A percentile compares a stretch with the other conserved stretches of the same genome.
Conservation (phyloP, 2,113 vertebrate species). For the Eublepharis macularius region DNA sequence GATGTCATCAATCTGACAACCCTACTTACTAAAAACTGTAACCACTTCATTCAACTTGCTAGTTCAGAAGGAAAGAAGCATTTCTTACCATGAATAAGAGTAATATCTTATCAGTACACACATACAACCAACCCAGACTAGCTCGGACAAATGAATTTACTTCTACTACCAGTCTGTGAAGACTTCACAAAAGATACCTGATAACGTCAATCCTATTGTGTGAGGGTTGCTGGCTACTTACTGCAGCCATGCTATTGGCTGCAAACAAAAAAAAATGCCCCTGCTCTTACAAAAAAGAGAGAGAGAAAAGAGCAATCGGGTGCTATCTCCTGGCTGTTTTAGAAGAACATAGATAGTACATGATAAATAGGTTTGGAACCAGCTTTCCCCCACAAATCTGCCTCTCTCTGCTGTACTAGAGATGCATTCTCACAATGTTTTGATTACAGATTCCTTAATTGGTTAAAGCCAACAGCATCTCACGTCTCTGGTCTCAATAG, state of each 20-base stretch:
- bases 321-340: slow-evolving; percentile 16
- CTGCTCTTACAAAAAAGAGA: slow-evolving; percentile 15
- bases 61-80: slow-evolving; percentile 19
- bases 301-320: background rate
- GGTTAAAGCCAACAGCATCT: background rate
- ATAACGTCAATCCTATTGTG: slow-evolving; percentile 46
- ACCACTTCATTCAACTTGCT: slow-evolving; percentile 24
- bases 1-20: background rate
- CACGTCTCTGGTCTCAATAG: background rate
- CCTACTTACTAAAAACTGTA: slow-evolving; percentile 41
- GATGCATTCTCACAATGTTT: background rate
- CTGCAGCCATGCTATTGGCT: background rate
- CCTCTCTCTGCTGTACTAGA: background rate
- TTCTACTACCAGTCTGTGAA: slow-evolving; percentile 36
- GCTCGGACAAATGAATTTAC: slow-evolving; percentile 32
- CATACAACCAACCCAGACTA: slow-evolving; percentile 35
- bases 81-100: slow-evolving; percentile 50
- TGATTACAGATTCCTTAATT: slow-evolving; percentile 7
- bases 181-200: slow-evolving; percentile 44
- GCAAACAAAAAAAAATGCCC: slow-evolving; percentile 27
- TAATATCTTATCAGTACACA: slow-evolving; percentile 56
- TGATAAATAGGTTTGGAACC: slow-evolving; percentile 31
- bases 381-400: slow-evolving; percentile 16
- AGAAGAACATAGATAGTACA: slow-evolving; percentile 24
- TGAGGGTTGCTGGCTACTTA: slow-evolving; percentile 24